Percentiles rank a stretch among this genome's conserved stretches.
Conservation (phyloP, 1,140 invertebrate species). For the Frieseomelitta varia region DNA sequence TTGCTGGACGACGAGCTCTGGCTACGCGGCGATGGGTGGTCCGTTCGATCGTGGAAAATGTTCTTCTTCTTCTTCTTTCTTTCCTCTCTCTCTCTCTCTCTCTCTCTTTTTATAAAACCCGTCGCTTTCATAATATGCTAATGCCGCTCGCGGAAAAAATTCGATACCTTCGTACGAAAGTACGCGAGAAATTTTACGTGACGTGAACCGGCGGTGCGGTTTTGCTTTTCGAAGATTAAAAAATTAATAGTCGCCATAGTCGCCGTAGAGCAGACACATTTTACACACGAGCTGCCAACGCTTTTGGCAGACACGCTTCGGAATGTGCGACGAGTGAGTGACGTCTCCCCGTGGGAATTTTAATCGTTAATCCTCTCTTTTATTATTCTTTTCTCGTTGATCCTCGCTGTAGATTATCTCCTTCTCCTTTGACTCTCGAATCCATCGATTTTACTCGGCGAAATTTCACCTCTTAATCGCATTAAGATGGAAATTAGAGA, state of each 20-base stretch:
- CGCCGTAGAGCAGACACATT: background rate
- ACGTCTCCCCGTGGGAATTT: no score
- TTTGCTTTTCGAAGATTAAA: constrained; percentile 26
- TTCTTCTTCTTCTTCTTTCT: background rate
- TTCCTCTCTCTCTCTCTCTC: no score
- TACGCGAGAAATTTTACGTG: constrained; percentile 49
- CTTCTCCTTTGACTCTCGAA: background rate
- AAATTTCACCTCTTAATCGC: background rate
- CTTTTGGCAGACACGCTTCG: no score
- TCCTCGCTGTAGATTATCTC: no score
- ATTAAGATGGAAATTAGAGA: background rate
- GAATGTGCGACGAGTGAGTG: no score
- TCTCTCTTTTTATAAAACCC: constrained; percentile 39
- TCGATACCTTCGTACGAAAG: constrained; percentile 42
- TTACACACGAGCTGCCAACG: no score
- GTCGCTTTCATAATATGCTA: constrained; percentile 61
- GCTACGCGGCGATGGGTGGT: background rate
- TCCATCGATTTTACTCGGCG: background rate
- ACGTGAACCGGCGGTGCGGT: background rate
- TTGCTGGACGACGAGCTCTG: background rate
- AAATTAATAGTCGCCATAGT: background rate
- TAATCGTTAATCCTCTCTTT: no score
- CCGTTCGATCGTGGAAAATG: constrained; percentile 37
- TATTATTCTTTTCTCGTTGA: background rate
- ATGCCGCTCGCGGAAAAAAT: constrained; percentile 51